These are phyloP conservation scores for Magallana ariakensis DNA, from an alignment of 1,140 invertebrate species.

Conservation along the genomic window DNA sequence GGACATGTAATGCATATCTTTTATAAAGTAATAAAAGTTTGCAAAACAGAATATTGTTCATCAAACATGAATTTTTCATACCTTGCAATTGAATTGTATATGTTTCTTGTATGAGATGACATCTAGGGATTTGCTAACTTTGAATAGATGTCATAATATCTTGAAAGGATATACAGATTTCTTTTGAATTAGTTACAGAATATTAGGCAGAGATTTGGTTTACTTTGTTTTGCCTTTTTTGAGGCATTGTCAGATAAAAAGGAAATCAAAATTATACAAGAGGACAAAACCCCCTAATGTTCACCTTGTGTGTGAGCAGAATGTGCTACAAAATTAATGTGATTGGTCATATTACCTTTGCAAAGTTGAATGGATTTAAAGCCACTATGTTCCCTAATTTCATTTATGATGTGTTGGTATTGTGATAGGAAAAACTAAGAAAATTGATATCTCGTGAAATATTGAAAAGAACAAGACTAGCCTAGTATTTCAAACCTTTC, in stretches of 20 bases:
- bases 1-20: background rate
- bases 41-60: background rate
- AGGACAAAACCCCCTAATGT: background rate
- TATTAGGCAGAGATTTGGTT: background rate
- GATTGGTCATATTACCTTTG: slow-evolving; percentile 31
- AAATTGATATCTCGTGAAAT: slow-evolving; percentile 37
- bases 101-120: background rate
- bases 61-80: background rate
- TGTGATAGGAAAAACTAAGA: slow-evolving; percentile 11
- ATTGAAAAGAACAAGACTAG: slow-evolving; percentile 24
- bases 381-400: background rate
- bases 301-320: slow-evolving; percentile 13
- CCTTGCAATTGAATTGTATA: background rate
- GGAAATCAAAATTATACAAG: background rate
- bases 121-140: slow-evolving; percentile 9
- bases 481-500: slow-evolving; percentile 36
- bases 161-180: slow-evolving; percentile 10
- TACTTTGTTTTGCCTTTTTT: slow-evolving; percentile 3
- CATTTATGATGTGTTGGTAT: slow-evolving; percentile 34
- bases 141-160: slow-evolving; percentile 7
- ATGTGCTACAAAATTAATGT: slow-evolving; percentile 23
- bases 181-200: background rate
- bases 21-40: background rate
- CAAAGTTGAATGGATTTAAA: slow-evolving; percentile 23
- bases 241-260: background rate